These are phyloP conservation scores for Pelodiscus sinensis DNA, from an alignment of 2,113 vertebrate species.

Conservation along the genomic window DNA sequence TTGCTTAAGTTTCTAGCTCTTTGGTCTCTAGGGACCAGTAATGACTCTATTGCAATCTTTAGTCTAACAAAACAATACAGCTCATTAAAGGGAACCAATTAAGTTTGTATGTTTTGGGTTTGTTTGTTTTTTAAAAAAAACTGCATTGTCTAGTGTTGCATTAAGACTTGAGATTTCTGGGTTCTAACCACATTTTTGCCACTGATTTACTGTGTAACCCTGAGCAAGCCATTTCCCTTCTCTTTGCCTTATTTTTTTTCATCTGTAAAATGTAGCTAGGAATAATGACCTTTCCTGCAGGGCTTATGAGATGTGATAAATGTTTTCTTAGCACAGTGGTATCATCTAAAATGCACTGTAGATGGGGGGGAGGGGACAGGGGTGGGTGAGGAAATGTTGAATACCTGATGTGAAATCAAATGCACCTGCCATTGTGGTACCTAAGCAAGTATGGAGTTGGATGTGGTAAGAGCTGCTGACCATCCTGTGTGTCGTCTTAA, in stretches of 20 bases:
- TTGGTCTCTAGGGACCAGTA: neutral
- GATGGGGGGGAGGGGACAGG: no score
- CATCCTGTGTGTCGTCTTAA: neutral
- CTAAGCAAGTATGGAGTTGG: neutral
- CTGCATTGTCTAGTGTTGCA: neutral
- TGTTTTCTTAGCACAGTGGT: neutral
- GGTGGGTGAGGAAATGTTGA: neutral
- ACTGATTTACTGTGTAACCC: neutral
- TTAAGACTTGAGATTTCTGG: neutral
- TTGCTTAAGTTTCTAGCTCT: neutral
- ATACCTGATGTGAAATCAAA: neutral
- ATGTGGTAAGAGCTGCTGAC: neutral
- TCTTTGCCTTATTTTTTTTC: neutral
- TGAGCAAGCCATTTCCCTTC: neutral
- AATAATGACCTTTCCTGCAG: neutral
- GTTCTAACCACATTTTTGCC: neutral
- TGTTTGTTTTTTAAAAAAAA: neutral
- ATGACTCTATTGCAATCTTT: neutral
- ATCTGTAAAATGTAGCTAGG: neutral
- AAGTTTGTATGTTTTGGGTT: neutral
- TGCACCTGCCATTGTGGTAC: neutral
- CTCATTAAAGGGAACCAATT: neutral
- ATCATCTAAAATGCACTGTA: neutral
- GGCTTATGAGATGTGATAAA: neutral
- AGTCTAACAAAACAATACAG: neutral